Evolutionary conservation across 1,140 invertebrate species (phyloP).

Genomic region (Bombus sylvicola): DNA sequence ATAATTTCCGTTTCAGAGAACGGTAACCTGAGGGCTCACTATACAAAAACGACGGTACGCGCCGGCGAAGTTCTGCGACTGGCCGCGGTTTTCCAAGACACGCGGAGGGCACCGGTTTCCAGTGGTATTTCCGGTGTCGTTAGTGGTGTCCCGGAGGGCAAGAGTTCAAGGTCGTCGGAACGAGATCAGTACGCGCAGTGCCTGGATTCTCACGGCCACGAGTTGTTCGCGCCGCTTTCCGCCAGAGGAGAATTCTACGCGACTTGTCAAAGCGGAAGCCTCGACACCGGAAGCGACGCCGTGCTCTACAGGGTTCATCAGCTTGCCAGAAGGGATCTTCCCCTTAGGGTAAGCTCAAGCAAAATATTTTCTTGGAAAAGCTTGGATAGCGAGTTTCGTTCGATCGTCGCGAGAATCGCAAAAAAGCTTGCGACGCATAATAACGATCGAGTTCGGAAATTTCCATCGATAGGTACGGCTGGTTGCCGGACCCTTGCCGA

Average conservation of each 20-base stretch:
- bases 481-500: slow-evolving; percentile 78
- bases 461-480: slow-evolving; percentile 72
- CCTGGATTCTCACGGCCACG: slow-evolving; percentile 80
- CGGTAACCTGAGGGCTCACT: slow-evolving; percentile 80
- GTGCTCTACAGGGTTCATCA: slow-evolving; percentile 80
- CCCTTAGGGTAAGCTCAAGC: slow-evolving; percentile 72
- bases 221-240: slow-evolving; percentile 78
- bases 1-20: slow-evolving; percentile 74
- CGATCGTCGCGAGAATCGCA: no score
- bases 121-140: slow-evolving; percentile 71
- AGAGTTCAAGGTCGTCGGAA: slow-evolving; percentile 79
- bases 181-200: slow-evolving; percentile 82
- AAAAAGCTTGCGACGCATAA: neutral
- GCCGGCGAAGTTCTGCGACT: slow-evolving; percentile 80
- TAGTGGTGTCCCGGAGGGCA: slow-evolving; percentile 72
- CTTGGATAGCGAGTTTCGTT: neutral
- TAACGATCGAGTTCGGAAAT: neutral
- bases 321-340: slow-evolving; percentile 78
- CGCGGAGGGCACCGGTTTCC: slow-evolving; percentile 73
- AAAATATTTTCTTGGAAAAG: neutral
- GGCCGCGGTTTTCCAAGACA: slow-evolving; percentile 82
- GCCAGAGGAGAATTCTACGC: slow-evolving; percentile 80
- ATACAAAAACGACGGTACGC: slow-evolving; percentile 80
- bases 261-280: slow-evolving; percentile 79
- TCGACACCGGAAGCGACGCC: slow-evolving; percentile 80